Percentiles rank a stretch among this genome's conserved stretches.
Conservation (phyloP, 2,113 vertebrate species). For the Daubentonia madagascariensis region DNA sequence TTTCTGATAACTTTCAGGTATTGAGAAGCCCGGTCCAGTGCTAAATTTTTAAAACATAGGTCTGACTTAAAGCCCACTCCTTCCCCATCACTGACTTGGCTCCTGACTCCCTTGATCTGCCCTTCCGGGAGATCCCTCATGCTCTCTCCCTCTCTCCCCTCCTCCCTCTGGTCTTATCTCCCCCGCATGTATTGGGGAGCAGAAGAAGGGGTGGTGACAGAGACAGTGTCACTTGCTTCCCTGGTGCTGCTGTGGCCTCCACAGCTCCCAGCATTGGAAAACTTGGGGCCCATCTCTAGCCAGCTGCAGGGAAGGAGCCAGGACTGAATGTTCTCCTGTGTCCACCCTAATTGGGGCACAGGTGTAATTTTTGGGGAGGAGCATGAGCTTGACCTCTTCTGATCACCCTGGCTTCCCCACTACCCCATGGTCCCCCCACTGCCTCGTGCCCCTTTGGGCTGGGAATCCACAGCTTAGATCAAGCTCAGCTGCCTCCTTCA, state of each 20-base stretch:
- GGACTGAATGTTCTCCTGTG: fast-evolving
- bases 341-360: too few relatives aligned
- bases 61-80: neutral
- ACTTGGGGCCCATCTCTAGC: neutral
- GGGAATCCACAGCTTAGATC: neutral
- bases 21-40: neutral
- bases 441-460: neutral
- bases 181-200: too few relatives aligned
- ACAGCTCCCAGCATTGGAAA: neutral
- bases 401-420: neutral
- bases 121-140: neutral
- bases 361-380: neutral
- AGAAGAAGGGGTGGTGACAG: neutral
- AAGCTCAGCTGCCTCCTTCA: neutral
- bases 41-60: neutral
- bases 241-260: neutral
- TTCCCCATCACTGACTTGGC: neutral
- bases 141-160: too few relatives aligned
- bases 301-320: neutral
- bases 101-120: neutral
- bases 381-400: neutral
- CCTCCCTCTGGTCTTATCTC: neutral
- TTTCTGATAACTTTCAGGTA: neutral
- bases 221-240: neutral
- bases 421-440: neutral